Percentiles rank a stretch among this genome's conserved stretches.
Evolutionary conservation across 2,113 vertebrate genomes (phyloP).

Genomic region (Anguilla rostrata): DNA sequence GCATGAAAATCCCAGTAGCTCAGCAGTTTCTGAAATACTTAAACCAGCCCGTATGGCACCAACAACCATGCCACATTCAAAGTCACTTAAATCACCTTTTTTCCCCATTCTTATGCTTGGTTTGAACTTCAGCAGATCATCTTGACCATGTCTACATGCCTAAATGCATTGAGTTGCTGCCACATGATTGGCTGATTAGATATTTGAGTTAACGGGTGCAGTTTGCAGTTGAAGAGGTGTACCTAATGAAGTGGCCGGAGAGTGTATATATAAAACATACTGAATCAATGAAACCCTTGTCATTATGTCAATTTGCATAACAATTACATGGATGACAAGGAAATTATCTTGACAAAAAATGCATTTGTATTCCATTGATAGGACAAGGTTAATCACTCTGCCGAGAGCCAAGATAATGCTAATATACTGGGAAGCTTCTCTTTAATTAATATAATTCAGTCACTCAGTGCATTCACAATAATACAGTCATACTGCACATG

Average conservation of each 20-base stretch:
- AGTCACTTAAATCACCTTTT: no score
- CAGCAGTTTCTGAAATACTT: no score
- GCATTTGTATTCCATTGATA: conserved; percentile 26
- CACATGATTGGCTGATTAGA: no score
- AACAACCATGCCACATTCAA: no score
- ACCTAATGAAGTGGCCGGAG: not conserved
- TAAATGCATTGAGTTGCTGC: no score
- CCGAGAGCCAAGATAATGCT: conserved; percentile 18
- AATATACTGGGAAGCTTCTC: conserved; percentile 22
- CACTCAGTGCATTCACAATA: conserved; percentile 11
- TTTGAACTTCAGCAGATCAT: no score
- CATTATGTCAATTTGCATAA: conserved; percentile 37
- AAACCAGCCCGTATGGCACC: no score
- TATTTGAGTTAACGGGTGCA: no score
- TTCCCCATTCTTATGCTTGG: no score
- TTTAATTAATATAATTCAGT: conserved; percentile 26
- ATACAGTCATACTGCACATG: not conserved
- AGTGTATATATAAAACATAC: conserved; percentile 15
- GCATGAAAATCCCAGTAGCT: no score
- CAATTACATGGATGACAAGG: conserved; percentile 35
- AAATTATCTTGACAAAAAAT: conserved; percentile 38
- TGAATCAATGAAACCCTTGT: conserved; percentile 38
- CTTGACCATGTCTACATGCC: no score
- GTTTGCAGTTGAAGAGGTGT: no score
- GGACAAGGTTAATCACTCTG: conserved; percentile 28